Conservation (phyloP, 2,113 vertebrate species). For the Alouatta palliata region DNA sequence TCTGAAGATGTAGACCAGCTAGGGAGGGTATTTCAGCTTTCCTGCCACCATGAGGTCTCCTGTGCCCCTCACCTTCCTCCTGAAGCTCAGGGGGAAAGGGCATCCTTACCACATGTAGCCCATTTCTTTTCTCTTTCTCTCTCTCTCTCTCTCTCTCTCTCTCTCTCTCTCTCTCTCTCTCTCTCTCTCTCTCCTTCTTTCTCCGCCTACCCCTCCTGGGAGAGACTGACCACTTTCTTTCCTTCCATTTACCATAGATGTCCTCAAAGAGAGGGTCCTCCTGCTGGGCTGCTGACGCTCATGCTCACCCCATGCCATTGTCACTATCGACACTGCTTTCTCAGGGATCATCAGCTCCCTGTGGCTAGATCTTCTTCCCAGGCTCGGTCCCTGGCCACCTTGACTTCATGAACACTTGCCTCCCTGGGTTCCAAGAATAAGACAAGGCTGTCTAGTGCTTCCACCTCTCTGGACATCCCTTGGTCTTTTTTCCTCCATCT, state of each 20-base stretch:
- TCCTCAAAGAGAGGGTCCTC: neutral
- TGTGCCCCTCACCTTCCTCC: neutral
- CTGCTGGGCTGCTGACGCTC: accelerated
- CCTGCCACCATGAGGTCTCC: no score
- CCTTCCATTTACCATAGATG: accelerated
- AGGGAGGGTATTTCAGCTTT: neutral
- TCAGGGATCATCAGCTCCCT: neutral
- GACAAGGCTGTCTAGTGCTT: neutral
- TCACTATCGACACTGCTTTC: accelerated
- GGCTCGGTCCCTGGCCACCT: no score
- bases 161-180: no score
- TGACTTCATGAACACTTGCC: accelerated
- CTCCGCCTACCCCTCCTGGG: neutral
- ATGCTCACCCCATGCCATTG: accelerated
- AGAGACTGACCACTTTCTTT: neutral
- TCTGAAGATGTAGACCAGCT: neutral
- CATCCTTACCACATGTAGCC: neutral
- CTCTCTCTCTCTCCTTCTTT: no score
- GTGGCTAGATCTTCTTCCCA: no score
- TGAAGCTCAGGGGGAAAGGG: no score
- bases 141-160: accelerated
- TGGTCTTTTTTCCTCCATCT: neutral
- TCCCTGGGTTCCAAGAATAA: no score
- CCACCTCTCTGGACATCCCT: neutral
- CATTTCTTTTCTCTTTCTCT: neutral